Base-by-base conservation (phyloP, 2,113 vertebrate genomes). In the Nematolebias whitei region DNA sequence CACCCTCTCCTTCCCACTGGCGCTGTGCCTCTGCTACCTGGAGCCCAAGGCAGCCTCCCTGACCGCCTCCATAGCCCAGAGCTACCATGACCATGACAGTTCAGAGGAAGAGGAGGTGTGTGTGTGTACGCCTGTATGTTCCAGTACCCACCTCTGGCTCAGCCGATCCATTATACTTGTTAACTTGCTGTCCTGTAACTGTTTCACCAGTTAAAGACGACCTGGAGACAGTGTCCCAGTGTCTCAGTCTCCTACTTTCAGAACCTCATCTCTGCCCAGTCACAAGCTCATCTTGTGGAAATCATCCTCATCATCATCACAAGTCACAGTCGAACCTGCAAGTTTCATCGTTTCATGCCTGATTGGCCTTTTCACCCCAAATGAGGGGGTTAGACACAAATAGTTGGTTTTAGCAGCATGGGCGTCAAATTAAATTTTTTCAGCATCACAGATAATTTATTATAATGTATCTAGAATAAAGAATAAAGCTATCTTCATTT, bases 21-120 rank as follows among this genome's bases (percentile, higher is more conserved):
- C 98, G 87, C 90, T 99, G 93, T 97, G 98, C 89, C 96, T 99
- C 93, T 99, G 98, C 95, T 99, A 96, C 95, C 96, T 99, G 96
- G 98, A 99, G 95, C 98, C 98, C 93, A 98, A 96, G 93, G 96
- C 96, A 76, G 94, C 97, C 87, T 96, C 96, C 91, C 95, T 99
- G 94, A 95, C 94, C 85, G 95, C 97, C 91, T 96, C 95, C 91
- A 94, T 98, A 94, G 94, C 95, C 93, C 95, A 95, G 94, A 95
- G 96, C 93, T 96, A 94, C 93, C 95, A 95, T 96, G 96, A 99
- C 93, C 95, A 95, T 96, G 96, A 99, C 96, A 99, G 96, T 95
- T 98, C 98, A 94, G 98, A 99, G 91, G 97, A 99, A 94, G 97
- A 91, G 72, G 87, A 89, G 87, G 91, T 90, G 90, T 86, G 87